Percentiles rank a stretch among this genome's conserved stretches.
These are phyloP conservation scores for Julus scanicus DNA, from an alignment of 2,888 invertebrate species.

Conservation along the genomic window DNA sequence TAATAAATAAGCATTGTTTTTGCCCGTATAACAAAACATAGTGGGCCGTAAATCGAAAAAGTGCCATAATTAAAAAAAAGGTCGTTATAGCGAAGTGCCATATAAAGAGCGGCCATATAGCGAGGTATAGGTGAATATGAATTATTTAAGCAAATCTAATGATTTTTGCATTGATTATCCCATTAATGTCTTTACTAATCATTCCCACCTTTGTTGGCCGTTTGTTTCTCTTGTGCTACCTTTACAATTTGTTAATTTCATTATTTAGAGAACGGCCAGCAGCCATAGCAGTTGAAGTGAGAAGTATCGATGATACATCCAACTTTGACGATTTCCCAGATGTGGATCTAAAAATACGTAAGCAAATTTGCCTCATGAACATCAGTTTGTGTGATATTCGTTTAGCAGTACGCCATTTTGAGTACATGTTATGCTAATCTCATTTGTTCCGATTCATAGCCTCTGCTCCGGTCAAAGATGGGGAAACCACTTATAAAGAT, in stretches of 20 bases:
- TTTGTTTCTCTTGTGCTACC: background rate
- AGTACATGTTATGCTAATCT: too few relatives aligned
- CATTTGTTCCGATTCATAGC: constrained; percentile 73
- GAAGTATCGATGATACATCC: constrained; percentile 99
- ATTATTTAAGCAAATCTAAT: background rate
- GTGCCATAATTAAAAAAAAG: too few relatives aligned
- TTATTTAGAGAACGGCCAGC: constrained; percentile 84
- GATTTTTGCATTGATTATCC: too few relatives aligned
- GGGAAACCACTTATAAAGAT: constrained; percentile 89
- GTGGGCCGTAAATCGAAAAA: too few relatives aligned
- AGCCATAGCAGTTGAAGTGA: constrained; percentile 96
- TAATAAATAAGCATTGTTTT: too few relatives aligned
- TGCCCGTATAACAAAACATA: too few relatives aligned
- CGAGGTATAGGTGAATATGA: background rate
- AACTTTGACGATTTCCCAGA: constrained; percentile 99
- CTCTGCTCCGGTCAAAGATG: constrained; percentile 88
- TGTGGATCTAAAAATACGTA: constrained; percentile 97
- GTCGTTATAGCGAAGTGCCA: too few relatives aligned
- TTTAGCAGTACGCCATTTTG: too few relatives aligned
- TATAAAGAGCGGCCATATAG: too few relatives aligned
- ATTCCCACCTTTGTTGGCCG: background rate
- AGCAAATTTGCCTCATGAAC: constrained; percentile 66
- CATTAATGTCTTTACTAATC: background rate
- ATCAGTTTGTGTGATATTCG: background rate
- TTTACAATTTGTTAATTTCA: constrained; percentile 5